Percentiles rank a stretch among this genome's conserved stretches.
These are phyloP conservation scores for Drosophila nasuta DNA, from an alignment of 1,140 invertebrate genomes.

Conservation along the genomic window DNA sequence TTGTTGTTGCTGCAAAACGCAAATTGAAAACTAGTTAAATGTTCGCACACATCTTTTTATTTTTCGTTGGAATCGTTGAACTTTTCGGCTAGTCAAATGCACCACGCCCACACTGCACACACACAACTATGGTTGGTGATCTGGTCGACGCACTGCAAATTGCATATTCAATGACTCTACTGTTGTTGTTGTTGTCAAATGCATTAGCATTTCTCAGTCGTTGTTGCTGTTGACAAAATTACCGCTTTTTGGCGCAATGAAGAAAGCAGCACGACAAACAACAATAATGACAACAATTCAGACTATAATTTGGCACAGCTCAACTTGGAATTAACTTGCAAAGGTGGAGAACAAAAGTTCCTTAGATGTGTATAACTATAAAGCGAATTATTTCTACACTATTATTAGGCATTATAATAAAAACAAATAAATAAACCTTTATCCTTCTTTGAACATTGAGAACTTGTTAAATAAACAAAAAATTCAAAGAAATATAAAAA, in stretches of 20 bases:
- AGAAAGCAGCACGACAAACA: slow-evolving; percentile 37
- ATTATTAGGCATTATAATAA: no score
- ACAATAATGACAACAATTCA: not conserved
- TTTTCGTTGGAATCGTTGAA: slow-evolving; percentile 47
- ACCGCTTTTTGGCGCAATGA: slow-evolving; percentile 38
- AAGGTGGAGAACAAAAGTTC: not conserved
- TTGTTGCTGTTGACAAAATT: slow-evolving; percentile 60
- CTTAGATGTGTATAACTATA: no score
- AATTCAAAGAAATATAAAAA: no score
- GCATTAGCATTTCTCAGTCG: slow-evolving; percentile 18
- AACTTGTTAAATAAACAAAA: no score
- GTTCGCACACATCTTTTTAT: slow-evolving; percentile 32
- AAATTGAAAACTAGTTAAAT: slow-evolving; percentile 52
- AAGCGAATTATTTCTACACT: no score
- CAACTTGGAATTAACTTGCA: not conserved
- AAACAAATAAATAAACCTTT: no score
- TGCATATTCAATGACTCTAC: slow-evolving; percentile 7
- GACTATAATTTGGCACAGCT: slow-evolving; percentile 26
- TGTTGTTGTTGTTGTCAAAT: slow-evolving; percentile 18
- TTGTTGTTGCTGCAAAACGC: slow-evolving; percentile 4
- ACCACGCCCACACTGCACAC: slow-evolving; percentile 40
- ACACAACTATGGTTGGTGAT: slow-evolving; percentile 7
- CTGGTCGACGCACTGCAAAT: slow-evolving; percentile 15
- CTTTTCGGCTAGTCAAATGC: slow-evolving; percentile 27
- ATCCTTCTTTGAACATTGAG: no score